Evolutionary conservation across 2,888 invertebrate genomes (phyloP).

Genomic region (Acanthococcus lagerstroemiae): DNA sequence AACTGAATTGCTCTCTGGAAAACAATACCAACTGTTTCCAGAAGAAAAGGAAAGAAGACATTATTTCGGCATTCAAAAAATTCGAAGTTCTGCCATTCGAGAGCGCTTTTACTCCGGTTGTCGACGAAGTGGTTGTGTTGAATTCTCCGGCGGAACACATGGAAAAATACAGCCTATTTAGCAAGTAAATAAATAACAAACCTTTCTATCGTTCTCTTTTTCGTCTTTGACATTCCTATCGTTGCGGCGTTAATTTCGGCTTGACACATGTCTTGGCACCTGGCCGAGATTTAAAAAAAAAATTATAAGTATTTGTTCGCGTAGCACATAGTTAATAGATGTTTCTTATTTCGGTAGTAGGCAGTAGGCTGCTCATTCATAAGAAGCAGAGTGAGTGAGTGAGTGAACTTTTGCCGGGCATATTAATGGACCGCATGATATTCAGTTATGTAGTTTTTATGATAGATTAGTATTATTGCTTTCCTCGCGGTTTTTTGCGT

Average conservation of each 20-base stretch:
- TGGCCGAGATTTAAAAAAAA: too few relatives aligned
- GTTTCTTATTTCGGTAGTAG: too few relatives aligned
- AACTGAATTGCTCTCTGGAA: slow-evolving; percentile 63
- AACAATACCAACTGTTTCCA: slow-evolving; percentile 52
- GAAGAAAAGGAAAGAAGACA: slow-evolving; percentile 48
- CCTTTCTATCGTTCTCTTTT: slow-evolving; percentile 17
- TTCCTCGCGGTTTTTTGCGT: too few relatives aligned
- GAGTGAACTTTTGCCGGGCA: too few relatives aligned
- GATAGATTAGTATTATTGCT: too few relatives aligned
- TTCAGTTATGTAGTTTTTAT: too few relatives aligned
- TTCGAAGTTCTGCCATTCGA: slow-evolving; percentile 60
- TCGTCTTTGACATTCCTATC: slow-evolving; percentile 11
- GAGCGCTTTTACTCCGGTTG: slow-evolving; percentile 77
- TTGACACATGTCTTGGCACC: too few relatives aligned
- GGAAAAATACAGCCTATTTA: slow-evolving; percentile 20
- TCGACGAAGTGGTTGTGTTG: slow-evolving; percentile 76
- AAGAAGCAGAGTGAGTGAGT: too few relatives aligned
- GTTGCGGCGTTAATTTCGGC: neutral
- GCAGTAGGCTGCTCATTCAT: too few relatives aligned
- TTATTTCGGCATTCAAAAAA: slow-evolving; percentile 51
- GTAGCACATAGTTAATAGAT: too few relatives aligned
- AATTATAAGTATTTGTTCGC: too few relatives aligned
- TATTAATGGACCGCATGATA: too few relatives aligned
- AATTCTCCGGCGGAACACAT: slow-evolving; percentile 41
- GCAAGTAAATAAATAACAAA: slow-evolving; percentile 17